A percentile compares a stretch with the other conserved stretches of the same genome.
Conservation (phyloP, 2,888 invertebrate genomes). For the Gymnoscelis rufifasciata region DNA sequence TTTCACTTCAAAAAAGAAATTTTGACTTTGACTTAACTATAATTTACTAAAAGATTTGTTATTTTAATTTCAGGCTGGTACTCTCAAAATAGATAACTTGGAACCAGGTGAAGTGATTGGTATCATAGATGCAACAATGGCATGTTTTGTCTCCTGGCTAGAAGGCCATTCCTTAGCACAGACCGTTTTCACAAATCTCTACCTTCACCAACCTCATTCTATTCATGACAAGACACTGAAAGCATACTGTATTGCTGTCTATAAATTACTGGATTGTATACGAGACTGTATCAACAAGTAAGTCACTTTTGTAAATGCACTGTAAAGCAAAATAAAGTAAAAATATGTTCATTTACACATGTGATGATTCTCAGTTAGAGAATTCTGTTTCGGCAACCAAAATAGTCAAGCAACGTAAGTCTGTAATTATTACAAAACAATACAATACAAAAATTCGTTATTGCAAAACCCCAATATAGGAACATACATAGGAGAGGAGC, state of each 20-base stretch:
- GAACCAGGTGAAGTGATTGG: constrained; percentile 91
- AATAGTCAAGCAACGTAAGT: too few relatives aligned
- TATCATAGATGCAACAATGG: constrained; percentile 95
- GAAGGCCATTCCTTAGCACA: constrained; percentile 98
- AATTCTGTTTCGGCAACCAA: too few relatives aligned
- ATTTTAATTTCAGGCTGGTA: constrained; percentile 80
- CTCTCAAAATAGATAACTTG: constrained; percentile 87
- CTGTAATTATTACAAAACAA: too few relatives aligned
- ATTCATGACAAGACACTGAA: constrained; percentile 90
- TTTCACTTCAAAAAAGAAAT: too few relatives aligned
- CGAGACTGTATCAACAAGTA: constrained; percentile 93
- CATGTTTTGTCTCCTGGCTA: constrained; percentile 97
- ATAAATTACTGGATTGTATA: constrained; percentile 93
- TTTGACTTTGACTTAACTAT: neutral
- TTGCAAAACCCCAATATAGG: too few relatives aligned
- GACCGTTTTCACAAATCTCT: constrained; percentile 97
- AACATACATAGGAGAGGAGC: too few relatives aligned
- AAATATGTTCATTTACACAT: too few relatives aligned
- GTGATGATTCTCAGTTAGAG: too few relatives aligned
- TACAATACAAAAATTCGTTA: too few relatives aligned
- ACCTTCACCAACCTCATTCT: constrained; percentile 92
- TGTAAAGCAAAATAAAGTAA: too few relatives aligned
- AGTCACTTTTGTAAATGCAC: constrained; percentile 45
- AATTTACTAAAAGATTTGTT: too few relatives aligned
- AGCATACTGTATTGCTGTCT: constrained; percentile 91